These are phyloP conservation scores for Tarsius wallacei DNA, from an alignment of 2,797 vertebrate genomes.

Conservation along the genomic window DNA sequence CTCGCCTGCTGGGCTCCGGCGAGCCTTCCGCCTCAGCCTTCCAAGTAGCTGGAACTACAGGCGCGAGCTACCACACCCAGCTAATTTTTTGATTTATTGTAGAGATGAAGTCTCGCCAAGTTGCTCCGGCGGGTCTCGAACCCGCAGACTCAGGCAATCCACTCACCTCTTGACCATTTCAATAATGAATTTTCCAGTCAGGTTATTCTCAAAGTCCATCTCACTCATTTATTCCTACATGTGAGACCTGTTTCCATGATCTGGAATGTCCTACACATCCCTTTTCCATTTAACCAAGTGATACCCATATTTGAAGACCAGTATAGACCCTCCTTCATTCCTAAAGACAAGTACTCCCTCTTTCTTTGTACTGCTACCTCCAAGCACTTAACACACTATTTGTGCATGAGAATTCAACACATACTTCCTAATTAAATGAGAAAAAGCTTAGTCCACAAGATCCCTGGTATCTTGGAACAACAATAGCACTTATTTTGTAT, in stretches of 20 bases:
- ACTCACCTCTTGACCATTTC: neutral
- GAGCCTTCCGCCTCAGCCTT: too few species aligned
- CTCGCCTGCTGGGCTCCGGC: too few species aligned
- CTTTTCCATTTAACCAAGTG: neutral
- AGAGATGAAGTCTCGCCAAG: too few species aligned
- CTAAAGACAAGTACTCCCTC: accelerated
- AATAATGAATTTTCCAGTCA: neutral
- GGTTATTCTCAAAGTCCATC: neutral
- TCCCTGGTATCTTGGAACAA: too few species aligned
- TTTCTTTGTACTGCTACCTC: neutral
- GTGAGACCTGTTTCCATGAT: neutral
- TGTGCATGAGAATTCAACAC: too few species aligned
- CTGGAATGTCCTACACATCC: accelerated
- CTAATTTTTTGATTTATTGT: too few species aligned
- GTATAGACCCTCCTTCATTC: neutral
- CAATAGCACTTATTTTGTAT: neutral
- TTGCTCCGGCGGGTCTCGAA: too few species aligned
- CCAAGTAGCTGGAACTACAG: too few species aligned
- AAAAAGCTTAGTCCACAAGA: neutral
- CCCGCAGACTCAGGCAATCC: too few species aligned
- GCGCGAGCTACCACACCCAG: too few species aligned
- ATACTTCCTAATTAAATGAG: neutral
- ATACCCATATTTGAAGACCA: neutral
- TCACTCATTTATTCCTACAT: neutral
- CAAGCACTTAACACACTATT: neutral